Base-by-base conservation (phyloP, 2,113 vertebrate genomes). In the Tragulus kanchil region DNA sequence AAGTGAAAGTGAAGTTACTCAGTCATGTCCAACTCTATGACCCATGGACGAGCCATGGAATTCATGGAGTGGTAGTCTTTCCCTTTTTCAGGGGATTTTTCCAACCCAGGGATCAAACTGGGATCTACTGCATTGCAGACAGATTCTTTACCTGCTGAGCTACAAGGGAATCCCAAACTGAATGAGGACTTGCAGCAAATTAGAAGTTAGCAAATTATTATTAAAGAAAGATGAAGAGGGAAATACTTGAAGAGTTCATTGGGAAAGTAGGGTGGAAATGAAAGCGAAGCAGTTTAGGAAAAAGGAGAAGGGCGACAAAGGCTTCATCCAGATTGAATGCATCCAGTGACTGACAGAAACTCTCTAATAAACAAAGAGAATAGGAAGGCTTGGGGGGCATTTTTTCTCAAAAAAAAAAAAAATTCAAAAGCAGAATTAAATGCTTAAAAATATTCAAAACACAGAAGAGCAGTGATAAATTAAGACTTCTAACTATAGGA, bases 131-230 rank as follows among this genome's bases (percentile, higher is more conserved):
- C 36, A 36, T 36, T 36, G 36, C 36, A 36, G 36, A 36, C 36
- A 36, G 36, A 36, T 36, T 36, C 36, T 36, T 36, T 36, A 36
- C 36, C 36, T 36, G 36, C 36, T 36, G 36, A 36, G 36, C 36
- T 36, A 36, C 36, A 36, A 36, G 36, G 36, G 36, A 36, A 36
- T 36, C 36, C 36, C 62, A 95, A 90, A 95, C 3, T 78, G 42
- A 96, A 65, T 85, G 16, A 58, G 3, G 25, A 90, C 3, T 90
- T 96, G 62, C 21, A 94, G 96, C 61, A 79, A 52, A 92, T 83
- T 31, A 95, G 64, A 90, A 95, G 48, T 65, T 23, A 92, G 58
- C 48, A 90, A 61, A 65, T 59, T 59, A 59, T 45, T 84, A 91
- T 61, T 77, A 87, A 96, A 91, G 82, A 65, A 94, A 73, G 69